These are phyloP conservation scores for Symphodus melops DNA, from an alignment of 2,113 vertebrate genomes.

Conservation along the genomic window DNA sequence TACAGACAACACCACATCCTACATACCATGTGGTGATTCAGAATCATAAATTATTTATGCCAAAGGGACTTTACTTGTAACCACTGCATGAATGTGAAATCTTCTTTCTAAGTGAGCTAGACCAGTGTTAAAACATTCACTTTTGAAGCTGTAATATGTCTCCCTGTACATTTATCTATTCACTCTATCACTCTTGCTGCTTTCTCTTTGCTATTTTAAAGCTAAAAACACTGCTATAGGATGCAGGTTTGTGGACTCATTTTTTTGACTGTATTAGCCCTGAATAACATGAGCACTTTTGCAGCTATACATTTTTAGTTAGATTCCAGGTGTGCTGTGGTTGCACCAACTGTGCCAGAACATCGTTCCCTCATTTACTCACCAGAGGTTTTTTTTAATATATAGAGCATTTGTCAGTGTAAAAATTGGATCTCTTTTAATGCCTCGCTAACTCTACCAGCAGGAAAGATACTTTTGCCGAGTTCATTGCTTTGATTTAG, in stretches of 20 bases:
- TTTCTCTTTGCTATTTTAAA: too few species aligned
- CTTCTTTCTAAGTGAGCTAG: slow-evolving; percentile 10
- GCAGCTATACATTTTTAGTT: too few species aligned
- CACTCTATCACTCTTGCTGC: too few species aligned
- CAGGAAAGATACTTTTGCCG: neutral
- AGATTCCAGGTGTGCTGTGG: neutral
- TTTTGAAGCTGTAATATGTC: neutral
- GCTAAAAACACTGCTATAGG: too few species aligned
- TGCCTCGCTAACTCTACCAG: neutral
- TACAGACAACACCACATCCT: slow-evolving; percentile 5
- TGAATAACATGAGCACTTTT: neutral
- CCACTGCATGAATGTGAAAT: slow-evolving; percentile 13
- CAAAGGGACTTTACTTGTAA: neutral
- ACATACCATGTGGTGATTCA: neutral
- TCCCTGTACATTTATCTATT: neutral
- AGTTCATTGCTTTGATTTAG: slow-evolving; percentile 35
- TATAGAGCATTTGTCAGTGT: too few species aligned
- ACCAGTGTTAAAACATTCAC: neutral
- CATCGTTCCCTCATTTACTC: slow-evolving; percentile 15
- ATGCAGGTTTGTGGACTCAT: too few species aligned
- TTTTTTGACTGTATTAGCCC: too few species aligned
- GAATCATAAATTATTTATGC: too few species aligned
- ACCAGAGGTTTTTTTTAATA: too few species aligned
- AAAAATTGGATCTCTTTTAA: neutral
- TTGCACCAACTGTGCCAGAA: neutral